Percentiles rank a stretch among this genome's conserved stretches.
phyloP scores from a whole-genome alignment of 2,888 invertebrate genomes.

The Volucella bombylans region DNA sequence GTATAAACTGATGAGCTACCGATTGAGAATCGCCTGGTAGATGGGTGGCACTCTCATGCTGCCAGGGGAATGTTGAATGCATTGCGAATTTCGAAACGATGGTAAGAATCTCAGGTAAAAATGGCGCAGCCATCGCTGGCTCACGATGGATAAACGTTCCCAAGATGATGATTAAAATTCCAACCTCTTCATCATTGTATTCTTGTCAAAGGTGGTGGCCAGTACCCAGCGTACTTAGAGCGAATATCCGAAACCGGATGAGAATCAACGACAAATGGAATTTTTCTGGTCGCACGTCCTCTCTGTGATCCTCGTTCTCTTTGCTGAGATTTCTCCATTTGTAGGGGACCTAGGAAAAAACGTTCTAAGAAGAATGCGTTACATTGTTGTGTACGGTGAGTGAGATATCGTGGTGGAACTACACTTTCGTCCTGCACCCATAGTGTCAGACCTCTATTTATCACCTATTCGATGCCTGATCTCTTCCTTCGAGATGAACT shows the following conservation, averaged over 20 bases:
- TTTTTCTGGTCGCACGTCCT: conserved; percentile 83
- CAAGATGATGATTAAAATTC: conserved; percentile 94
- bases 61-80: conserved; percentile 93
- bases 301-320: conserved; percentile 82
- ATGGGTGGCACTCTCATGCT: conserved; percentile 92
- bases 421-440: no score
- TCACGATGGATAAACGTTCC: conserved; percentile 98
- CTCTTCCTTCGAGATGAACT: no score
- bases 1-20: conserved; percentile 97
- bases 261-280: conserved; percentile 84
- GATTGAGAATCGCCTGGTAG: conserved; percentile 97
- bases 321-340: conserved; percentile 75
- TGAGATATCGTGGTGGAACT: no score
- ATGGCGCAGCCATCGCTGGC: conserved; percentile 95
- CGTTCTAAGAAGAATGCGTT: no score
- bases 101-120: conserved; percentile 94
- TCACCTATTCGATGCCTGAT: no score
- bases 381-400: no score
- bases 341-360: no score
- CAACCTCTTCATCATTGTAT: conserved; percentile 98
- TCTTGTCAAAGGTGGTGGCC: conserved; percentile 86
- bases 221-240: conserved; percentile 84
- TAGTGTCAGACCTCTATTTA: no score
- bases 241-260: conserved; percentile 84
- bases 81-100: conserved; percentile 92